A percentile compares a stretch with the other conserved stretches of the same genome.
Evolutionary conservation across 2,113 vertebrate genomes (phyloP).

Genomic region (Salvelinus namaycush): DNA sequence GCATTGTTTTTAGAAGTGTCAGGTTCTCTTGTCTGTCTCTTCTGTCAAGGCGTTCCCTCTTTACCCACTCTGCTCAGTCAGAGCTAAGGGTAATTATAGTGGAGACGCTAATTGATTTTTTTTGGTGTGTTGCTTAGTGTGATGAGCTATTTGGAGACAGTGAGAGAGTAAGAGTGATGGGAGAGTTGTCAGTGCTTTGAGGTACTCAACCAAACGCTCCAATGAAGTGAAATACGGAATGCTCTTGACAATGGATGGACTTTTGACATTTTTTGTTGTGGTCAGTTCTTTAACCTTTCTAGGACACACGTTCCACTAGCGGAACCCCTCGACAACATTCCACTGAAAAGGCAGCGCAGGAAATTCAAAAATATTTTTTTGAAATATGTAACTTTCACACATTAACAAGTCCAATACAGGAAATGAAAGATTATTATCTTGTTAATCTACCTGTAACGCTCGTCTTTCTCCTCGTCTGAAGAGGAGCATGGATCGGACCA

Average conservation of each 20-base stretch:
- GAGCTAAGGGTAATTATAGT: constrained; percentile 49
- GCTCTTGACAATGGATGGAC: background rate
- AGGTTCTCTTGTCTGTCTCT: constrained; percentile 49
- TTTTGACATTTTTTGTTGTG: background rate
- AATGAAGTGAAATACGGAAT: background rate
- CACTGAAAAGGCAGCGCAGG: no score
- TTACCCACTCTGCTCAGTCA: constrained; percentile 38
- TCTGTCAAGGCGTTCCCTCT: constrained; percentile 55
- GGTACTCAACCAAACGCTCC: background rate
- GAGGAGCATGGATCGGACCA: no score
- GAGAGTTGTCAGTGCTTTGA: background rate
- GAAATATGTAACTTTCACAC: no score
- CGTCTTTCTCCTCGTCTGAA: no score
- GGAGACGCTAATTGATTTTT: no score
- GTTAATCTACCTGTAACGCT: no score
- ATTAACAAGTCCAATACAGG: no score
- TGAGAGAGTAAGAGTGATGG: background rate
- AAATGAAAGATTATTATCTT: no score
- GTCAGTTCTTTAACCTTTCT: no score
- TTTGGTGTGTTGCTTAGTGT: background rate
- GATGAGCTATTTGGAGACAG: background rate
- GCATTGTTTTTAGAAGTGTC: constrained; percentile 44
- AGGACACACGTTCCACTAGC: no score
- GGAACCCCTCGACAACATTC: no score
- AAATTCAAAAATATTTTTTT: no score